Base-by-base conservation (phyloP, 2,797 vertebrate genomes). In the Hephaestus fuliginosus region DNA sequence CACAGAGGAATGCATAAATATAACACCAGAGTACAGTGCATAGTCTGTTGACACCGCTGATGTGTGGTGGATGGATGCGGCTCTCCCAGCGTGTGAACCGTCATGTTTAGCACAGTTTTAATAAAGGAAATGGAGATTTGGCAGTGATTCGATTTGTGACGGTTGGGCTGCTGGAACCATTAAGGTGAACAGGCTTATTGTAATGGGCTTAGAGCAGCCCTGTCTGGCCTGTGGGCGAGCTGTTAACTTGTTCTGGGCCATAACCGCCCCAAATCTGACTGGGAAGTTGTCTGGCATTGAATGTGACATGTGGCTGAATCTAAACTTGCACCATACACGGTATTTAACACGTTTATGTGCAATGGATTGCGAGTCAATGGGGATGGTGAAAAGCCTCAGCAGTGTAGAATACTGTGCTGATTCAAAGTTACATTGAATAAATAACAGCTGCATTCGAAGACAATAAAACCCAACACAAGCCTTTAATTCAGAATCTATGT, bases 71-170 rank as follows among this genome's bases (percentile, higher is more conserved):
- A 74, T 63, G 67, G 63, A 82, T 82, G 84, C 49, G 20, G 62
- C 51, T 66, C 80, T 78, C 58, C 4, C 84, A 75, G 58, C 15
- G 52, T 79, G 76, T 81, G 64, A 85, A 84, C 72, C 68, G 81
- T 78, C 76, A 70, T 78, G 86, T 86, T 80, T 60, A 68, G 77
- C 56, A 66, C 63, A 39, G 10, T 86, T 92, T 92, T 91, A 92
- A 92, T 92, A 90, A 89, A 71, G 80, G 83, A 92, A 94, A 90
- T 90, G 89, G 89, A 89, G 76, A 74, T 79, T 78, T 92, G 92
- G 90, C 90, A 84, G 60, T 89, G 86, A 91, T 89, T 92, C 25
- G 74, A 92, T 92, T 93, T 89, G 91, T 92, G 90, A 93, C 91
- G 91, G 90, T 90, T 89, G 89, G 88, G 86, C 89, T 77, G 78